Evolutionary conservation across 2,888 invertebrate genomes (phyloP), one percentile per base, ranked within the genome.

Genomic region (Zele albiditarsus): DNA sequence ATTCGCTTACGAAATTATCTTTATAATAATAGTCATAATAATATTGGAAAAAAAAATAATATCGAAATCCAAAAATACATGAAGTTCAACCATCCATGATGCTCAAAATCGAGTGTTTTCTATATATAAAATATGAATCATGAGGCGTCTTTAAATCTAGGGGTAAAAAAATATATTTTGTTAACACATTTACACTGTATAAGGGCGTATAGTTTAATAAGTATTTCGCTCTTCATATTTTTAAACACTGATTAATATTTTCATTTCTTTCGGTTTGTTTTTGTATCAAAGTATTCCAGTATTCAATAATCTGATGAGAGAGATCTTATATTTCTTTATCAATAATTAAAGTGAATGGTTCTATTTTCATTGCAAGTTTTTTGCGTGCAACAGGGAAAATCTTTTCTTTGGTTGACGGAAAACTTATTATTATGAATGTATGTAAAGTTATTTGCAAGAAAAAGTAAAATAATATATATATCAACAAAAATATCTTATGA

Each of bases 31-130:
- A 38, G 8, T 72, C 0, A 31, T 16, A 33, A 60, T 25, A 38
- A 23, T 62, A 28, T 71, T 74, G 65, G 12, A 8, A 38, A 12
- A 38, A 38, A 38, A 12, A 38, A 38, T 38, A 38, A 12, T 38
- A 0, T 75, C 71, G 76, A 76, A 66, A 76, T 75, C 73, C 58
- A 77, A 77, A 77, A 74, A 79, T 75, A 74, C 67, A 65, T 57
- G 28, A 23, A 65, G 65, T 65, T 38, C 20, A 49, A n/a, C 53
- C 65, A 12, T 38, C 28, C 42, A 67, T 67, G 53, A 20, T 53
- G 16, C 33, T 38, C 10, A 38, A 38, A 28, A 10, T 65, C 63
- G 33, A 58, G 58, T 58, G n/a, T 57, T 70, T 3, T 57, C 27
- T 68, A 10, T 20, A 42, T 70, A 42, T 60, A 4, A 38, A 38